Evolutionary conservation across 2,113 vertebrate species (phyloP).

Genomic region (Azemiops feae): DNA sequence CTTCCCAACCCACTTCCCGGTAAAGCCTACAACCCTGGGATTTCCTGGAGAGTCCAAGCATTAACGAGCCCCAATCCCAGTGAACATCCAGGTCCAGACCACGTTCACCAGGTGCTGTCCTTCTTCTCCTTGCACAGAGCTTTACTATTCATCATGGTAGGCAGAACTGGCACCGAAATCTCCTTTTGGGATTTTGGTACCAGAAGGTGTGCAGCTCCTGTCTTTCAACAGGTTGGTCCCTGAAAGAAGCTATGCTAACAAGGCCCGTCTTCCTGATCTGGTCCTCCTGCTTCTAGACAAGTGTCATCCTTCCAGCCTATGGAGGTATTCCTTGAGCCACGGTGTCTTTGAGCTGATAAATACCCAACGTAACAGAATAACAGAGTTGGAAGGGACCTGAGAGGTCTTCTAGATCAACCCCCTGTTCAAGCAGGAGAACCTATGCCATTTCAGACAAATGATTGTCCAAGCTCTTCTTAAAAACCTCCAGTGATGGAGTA

Average conservation of each 20-base stretch:
- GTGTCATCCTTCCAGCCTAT: background rate
- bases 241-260: background rate
- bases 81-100: background rate
- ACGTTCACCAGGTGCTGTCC: background rate
- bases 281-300: background rate
- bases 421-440: no score
- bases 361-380: conserved; percentile 2
- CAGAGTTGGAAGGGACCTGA: no score
- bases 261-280: background rate
- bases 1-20: background rate
- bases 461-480: no score
- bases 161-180: background rate
- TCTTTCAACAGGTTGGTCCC: background rate
- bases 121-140: background rate
- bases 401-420: no score
- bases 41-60: background rate
- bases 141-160: no score
- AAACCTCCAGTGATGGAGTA: no score
- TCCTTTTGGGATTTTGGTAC: background rate
- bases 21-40: background rate
- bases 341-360: conserved; percentile 32
- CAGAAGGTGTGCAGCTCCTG: background rate
- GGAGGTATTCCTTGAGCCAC: background rate
- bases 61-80: background rate
- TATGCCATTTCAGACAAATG: no score